Evolutionary conservation across 2,113 vertebrate species (phyloP).

Genomic region (Geococcyx californianus): DNA sequence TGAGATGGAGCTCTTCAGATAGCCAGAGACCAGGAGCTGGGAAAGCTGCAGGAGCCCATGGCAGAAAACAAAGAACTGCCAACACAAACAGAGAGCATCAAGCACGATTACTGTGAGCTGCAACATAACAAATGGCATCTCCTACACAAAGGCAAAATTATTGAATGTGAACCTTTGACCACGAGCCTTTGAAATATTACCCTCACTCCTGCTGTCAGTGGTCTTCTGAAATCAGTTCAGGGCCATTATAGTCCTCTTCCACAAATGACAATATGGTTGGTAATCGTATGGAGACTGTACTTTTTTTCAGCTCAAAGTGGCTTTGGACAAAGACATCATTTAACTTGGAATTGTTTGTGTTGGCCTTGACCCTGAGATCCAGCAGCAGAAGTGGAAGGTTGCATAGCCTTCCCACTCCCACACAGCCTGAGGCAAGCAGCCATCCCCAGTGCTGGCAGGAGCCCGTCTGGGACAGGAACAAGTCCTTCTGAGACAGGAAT

Average conservation of each 20-base stretch:
- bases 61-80: constrained; percentile 90
- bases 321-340: background rate
- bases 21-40: constrained; percentile 89
- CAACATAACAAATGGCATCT: background rate
- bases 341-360: background rate
- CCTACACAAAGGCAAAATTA: rapidly evolving
- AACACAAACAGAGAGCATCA: background rate
- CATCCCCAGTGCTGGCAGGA: background rate
- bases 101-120: background rate
- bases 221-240: background rate
- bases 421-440: background rate
- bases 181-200: background rate
- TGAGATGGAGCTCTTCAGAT: constrained; percentile 93
- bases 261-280: background rate
- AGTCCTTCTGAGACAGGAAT: background rate
- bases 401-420: background rate
- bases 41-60: constrained; percentile 90
- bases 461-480: background rate
- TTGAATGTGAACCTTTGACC: background rate
- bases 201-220: background rate
- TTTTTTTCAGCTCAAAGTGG: background rate
- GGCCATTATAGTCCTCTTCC: background rate
- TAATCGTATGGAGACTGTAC: background rate
- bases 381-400: background rate
- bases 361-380: background rate